Conservation (phyloP, 2,113 vertebrate genomes). For the Speoplatyrhinus poulsoni region DNA sequence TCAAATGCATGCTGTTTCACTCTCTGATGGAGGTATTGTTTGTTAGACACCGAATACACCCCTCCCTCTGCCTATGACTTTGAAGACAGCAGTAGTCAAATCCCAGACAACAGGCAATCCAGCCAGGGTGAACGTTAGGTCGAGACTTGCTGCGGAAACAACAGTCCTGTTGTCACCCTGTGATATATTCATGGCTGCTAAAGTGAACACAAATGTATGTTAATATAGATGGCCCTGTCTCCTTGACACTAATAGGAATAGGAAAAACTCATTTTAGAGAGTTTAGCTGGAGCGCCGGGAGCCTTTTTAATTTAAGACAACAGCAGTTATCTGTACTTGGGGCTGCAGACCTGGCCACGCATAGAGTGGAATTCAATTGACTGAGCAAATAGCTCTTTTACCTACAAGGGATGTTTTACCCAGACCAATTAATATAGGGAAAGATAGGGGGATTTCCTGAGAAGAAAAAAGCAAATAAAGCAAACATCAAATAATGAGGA, state of each 20-base stretch:
- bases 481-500: conserved; percentile 17
- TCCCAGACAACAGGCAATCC: not conserved
- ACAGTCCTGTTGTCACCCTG: conserved; percentile 4
- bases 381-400: conserved; percentile 72
- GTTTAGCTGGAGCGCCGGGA: conserved; percentile 63
- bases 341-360: conserved; percentile 57
- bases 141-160: conserved; percentile 3
- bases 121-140: conserved; percentile 17
- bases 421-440: conserved; percentile 67
- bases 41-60: not conserved
- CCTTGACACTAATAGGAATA: conserved; percentile 65
- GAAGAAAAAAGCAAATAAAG: conserved; percentile 29
- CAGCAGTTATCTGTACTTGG: conserved; percentile 68
- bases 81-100: not conserved
- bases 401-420: conserved; percentile 65
- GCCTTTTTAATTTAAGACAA: conserved; percentile 78
- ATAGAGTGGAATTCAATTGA: conserved; percentile 71
- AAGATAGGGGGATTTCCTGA: conserved; percentile 28
- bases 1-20: not conserved
- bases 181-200: conserved; percentile 39
- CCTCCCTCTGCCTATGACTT: not conserved
- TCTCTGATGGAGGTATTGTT: not conserved
- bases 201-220: conserved; percentile 63
- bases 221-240: conserved; percentile 59
- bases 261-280: conserved; percentile 64